Conservation (phyloP, 2,888 invertebrate genomes). For the Furcula furcula region DNA sequence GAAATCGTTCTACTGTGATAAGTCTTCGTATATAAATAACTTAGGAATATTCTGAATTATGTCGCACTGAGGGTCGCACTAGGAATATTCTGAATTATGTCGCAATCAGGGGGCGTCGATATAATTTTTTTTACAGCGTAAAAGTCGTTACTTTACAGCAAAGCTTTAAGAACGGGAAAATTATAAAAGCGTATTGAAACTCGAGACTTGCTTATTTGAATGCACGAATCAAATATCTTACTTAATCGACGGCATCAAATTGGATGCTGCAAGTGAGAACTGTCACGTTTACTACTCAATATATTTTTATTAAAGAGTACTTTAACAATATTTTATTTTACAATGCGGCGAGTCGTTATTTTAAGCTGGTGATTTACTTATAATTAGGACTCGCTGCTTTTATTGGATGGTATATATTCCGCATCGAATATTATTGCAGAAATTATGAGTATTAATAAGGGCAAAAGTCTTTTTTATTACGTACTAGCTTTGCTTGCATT, state of each 20-base stretch:
- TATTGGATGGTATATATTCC: conserved; percentile 22
- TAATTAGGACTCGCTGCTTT: conserved; percentile 33
- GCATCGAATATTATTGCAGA: no score
- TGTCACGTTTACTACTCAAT: conserved; percentile 57
- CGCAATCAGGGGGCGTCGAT: no score
- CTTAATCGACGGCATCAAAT: conserved; percentile 52
- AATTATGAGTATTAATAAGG: no score
- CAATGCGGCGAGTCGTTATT: conserved; percentile 37
- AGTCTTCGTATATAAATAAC: no score
- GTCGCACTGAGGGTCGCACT: no score
- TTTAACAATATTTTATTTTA: conserved; percentile 45
- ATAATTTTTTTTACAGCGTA: no score
- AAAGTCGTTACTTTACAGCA: conserved; percentile 20
- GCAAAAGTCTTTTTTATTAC: neutral
- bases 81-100: no score
- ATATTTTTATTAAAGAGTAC: conserved; percentile 55
- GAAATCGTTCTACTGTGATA: no score
- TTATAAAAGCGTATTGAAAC: conserved; percentile 45
- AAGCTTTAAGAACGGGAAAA: conserved; percentile 38
- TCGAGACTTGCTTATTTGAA: conserved; percentile 49
- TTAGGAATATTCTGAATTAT: no score
- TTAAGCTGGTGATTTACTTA: conserved; percentile 36
- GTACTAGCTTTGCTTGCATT: no score
- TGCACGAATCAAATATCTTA: conserved; percentile 55
- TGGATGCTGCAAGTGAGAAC: conserved; percentile 54